phyloP scores from a whole-genome alignment of 2,113 vertebrate genomes.

The Eclectus roratus region DNA sequence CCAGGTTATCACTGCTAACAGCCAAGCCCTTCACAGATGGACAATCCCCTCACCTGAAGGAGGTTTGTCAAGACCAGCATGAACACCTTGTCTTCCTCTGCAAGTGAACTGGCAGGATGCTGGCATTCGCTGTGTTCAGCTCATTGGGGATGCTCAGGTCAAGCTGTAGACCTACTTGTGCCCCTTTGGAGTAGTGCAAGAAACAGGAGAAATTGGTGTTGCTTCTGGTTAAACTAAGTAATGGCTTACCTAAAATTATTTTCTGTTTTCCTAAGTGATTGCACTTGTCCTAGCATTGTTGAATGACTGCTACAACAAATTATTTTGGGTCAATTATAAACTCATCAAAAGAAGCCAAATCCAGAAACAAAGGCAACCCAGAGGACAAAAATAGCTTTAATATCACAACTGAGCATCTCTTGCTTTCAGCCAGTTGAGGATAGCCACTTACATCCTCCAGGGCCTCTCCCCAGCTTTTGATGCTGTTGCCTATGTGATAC shows the following conservation, averaged over 20 bases:
- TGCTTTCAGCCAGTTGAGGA: not conserved
- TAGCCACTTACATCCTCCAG: not conserved
- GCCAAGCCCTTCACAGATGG: not conserved
- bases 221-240: not conserved
- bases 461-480: not conserved
- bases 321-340: not conserved
- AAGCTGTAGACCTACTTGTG: not conserved
- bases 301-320: not conserved
- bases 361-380: not conserved
- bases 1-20: not conserved
- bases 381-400: not conserved
- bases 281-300: not conserved
- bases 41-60: not conserved
- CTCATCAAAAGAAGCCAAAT: not conserved
- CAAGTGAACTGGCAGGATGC: not conserved
- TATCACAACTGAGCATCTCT: not conserved
- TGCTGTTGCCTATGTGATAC: not conserved
- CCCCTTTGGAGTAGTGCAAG: not conserved
- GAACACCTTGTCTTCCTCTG: not conserved
- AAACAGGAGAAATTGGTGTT: accelerated
- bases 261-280: not conserved
- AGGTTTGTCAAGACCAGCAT: not conserved
- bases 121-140: not conserved
- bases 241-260: not conserved
- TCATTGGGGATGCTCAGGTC: not conserved